A percentile compares a stretch with the other conserved stretches of the same genome.
phyloP scores from a whole-genome alignment of 2,113 vertebrate genomes.

The Mormoops blainvillei region DNA sequence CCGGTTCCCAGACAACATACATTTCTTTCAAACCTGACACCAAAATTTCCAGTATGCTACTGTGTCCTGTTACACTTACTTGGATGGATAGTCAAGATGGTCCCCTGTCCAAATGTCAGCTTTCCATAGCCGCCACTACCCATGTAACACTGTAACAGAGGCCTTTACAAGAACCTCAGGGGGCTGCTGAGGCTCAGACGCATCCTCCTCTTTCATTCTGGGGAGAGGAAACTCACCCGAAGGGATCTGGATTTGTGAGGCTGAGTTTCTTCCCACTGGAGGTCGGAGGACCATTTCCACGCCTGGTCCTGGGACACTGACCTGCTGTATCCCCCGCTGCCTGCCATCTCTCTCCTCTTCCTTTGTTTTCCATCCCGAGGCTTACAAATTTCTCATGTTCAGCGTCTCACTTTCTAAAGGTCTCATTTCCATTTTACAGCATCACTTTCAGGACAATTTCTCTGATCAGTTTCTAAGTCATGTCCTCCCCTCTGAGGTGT shows the following conservation, averaged over 20 bases:
- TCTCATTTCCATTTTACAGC: conserved; percentile 76
- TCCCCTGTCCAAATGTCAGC: conserved; percentile 62
- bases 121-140: fast-evolving
- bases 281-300: neutral
- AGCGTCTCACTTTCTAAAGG: conserved; percentile 67
- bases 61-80: conserved; percentile 63
- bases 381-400: conserved; percentile 51
- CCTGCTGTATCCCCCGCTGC: neutral
- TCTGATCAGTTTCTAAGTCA: conserved; percentile 68
- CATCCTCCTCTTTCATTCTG: neutral
- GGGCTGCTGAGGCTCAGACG: neutral
- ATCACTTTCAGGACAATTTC: conserved; percentile 67
- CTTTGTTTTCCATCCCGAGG: neutral
- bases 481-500: conserved; percentile 53
- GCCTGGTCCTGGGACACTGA: neutral
- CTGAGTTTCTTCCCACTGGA: neutral
- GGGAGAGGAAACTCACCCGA: neutral
- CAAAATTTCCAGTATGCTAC: neutral
- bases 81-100: conserved; percentile 51
- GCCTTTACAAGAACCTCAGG: conserved; percentile 57
- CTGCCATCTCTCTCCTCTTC: neutral
- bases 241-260: neutral
- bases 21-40: neutral
- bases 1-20: neutral
- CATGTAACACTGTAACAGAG: neutral